Conservation (phyloP, 2,888 invertebrate genomes). For the Phlogophora meticulosa region DNA sequence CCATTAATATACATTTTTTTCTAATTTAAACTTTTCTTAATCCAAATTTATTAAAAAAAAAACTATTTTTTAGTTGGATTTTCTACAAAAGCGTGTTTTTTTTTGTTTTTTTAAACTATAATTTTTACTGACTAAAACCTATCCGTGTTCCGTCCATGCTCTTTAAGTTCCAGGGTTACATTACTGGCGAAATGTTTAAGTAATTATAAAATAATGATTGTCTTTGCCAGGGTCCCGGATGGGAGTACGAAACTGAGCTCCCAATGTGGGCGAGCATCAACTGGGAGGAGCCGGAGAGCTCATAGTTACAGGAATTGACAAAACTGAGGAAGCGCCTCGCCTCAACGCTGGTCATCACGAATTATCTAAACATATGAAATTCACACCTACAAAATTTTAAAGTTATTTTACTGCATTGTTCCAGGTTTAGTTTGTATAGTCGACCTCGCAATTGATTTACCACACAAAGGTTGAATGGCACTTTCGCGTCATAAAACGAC, state of each 20-base stretch:
- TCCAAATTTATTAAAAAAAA: too few species aligned
- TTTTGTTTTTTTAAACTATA: too few species aligned
- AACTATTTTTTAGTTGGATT: too few species aligned
- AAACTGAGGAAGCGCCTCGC: slow-evolving; percentile 81
- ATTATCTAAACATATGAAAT: slow-evolving; percentile 33
- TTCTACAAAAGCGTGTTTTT: too few species aligned
- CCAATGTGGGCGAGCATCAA: slow-evolving; percentile 98
- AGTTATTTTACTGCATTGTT: slow-evolving; percentile 2
- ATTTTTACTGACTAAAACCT: too few species aligned
- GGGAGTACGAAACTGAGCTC: slow-evolving; percentile 97
- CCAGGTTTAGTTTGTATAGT: background rate
- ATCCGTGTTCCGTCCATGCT: too few species aligned
- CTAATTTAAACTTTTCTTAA: too few species aligned
- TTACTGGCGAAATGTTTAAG: too few species aligned
- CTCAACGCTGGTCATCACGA: slow-evolving; percentile 44
- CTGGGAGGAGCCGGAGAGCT: slow-evolving; percentile 93
- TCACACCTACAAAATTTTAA: background rate
- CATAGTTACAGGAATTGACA: slow-evolving; percentile 84
- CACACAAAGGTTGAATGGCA: background rate
- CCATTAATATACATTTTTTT: too few species aligned
- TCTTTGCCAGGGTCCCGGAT: slow-evolving; percentile 95
- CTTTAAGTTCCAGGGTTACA: too few species aligned
- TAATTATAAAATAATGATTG: background rate
- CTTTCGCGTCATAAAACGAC: too few species aligned
- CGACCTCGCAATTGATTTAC: background rate